phyloP scores from a whole-genome alignment of 2,888 invertebrate species.

The Trissolcus brochymenae region DNA sequence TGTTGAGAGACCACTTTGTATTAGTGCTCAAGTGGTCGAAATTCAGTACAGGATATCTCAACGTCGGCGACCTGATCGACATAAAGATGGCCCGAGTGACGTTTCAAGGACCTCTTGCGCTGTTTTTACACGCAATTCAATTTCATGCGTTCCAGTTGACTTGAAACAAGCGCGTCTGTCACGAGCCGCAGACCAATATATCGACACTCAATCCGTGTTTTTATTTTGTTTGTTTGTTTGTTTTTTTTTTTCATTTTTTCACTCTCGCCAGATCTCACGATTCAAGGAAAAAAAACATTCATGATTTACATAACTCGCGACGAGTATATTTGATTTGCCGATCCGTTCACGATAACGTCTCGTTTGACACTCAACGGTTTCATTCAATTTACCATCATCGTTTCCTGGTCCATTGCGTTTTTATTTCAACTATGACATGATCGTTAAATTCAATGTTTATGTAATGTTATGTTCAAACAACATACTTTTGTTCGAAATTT shows the following conservation, averaged over 20 bases:
- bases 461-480: no score
- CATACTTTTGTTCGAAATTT: no score
- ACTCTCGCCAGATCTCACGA: conserved; percentile 21
- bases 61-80: conserved; percentile 24
- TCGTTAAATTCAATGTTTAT: background rate
- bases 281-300: conserved; percentile 41
- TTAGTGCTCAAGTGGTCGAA: conserved; percentile 7
- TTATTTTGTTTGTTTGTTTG: background rate
- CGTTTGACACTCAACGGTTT: conserved; percentile 34
- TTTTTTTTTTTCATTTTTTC: conserved; percentile 28
- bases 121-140: conserved; percentile 63
- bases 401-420: conserved; percentile 27
- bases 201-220: conserved; percentile 47
- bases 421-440: conserved; percentile 10
- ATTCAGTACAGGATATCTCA: background rate
- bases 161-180: conserved; percentile 57
- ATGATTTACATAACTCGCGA: conserved; percentile 39
- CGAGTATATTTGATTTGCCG: conserved; percentile 29
- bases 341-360: conserved; percentile 13
- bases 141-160: conserved; percentile 61
- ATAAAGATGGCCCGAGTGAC: conserved; percentile 46
- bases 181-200: conserved; percentile 29
- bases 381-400: conserved; percentile 19
- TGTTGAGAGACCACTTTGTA: conserved; percentile 4
- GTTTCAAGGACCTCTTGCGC: conserved; percentile 49